Percentiles rank a stretch among this genome's conserved stretches.
These are phyloP conservation scores for Leptarthrus brevirostris DNA, from an alignment of 2,888 invertebrate species.

Conservation along the genomic window DNA sequence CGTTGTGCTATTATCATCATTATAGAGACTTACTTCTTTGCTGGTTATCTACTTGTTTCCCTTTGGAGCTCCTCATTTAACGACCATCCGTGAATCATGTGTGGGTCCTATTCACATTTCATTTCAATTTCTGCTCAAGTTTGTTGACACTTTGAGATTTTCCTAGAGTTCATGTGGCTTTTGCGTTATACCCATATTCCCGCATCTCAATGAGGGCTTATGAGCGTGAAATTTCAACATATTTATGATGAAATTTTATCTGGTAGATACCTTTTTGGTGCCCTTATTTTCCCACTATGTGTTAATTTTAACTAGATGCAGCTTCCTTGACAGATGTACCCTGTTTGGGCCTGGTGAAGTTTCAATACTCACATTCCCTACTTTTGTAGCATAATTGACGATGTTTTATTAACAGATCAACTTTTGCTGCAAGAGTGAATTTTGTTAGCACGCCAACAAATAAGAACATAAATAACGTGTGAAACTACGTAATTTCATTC, in stretches of 20 bases:
- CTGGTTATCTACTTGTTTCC: constrained; percentile 24
- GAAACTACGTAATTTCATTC: too few species aligned
- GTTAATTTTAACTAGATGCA: constrained; percentile 7
- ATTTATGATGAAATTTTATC: constrained; percentile 5
- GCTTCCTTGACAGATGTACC: neutral
- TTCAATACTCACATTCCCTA: too few species aligned
- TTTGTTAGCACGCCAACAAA: too few species aligned
- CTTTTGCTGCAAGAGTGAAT: too few species aligned
- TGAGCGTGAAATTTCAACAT: constrained; percentile 10
- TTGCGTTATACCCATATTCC: neutral
- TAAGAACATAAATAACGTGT: too few species aligned
- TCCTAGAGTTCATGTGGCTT: neutral
- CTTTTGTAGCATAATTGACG: too few species aligned
- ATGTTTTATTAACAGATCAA: too few species aligned
- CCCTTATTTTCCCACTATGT: neutral
- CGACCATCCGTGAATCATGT: neutral
- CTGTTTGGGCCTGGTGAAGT: too few species aligned
- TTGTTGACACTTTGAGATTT: constrained; percentile 26
- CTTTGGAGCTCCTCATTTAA: constrained; percentile 33
- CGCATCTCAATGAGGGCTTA: neutral
- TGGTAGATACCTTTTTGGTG: neutral
- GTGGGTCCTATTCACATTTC: neutral
- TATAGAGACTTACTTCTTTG: constrained; percentile 18
- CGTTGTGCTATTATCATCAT: constrained; percentile 39
- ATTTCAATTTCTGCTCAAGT: constrained; percentile 14